phyloP scores from a whole-genome alignment of 2,888 invertebrate species.

The Aricia artaxerxes region DNA sequence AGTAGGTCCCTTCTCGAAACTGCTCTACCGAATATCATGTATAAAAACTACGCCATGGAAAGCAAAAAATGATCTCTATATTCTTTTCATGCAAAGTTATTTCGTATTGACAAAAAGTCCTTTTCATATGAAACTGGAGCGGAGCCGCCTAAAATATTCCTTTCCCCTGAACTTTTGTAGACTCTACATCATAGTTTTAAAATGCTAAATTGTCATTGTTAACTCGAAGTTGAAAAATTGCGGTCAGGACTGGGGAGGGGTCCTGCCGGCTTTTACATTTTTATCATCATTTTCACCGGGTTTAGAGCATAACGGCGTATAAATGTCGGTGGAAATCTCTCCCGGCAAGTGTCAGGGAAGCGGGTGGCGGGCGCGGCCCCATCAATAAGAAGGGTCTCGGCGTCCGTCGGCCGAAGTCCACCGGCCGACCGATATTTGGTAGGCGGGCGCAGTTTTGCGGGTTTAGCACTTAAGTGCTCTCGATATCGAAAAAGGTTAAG shows the following conservation, averaged over 20 bases:
- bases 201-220: constrained; percentile 14
- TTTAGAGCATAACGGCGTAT: constrained; percentile 30
- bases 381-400: constrained; percentile 40
- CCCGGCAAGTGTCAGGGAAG: constrained; percentile 11
- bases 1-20: background rate
- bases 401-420: constrained; percentile 36
- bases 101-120: constrained; percentile 11
- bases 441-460: constrained; percentile 36
- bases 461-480: constrained; percentile 33
- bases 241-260: background rate
- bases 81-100: constrained; percentile 13
- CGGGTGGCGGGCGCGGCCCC: constrained; percentile 36
- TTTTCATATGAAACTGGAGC: constrained; percentile 9
- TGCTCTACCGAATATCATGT: background rate
- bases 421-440: constrained; percentile 37
- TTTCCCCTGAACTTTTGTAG: background rate
- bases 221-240: constrained; percentile 15
- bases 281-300: background rate
- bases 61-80: constrained; percentile 2
- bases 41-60: background rate
- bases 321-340: constrained; percentile 34
- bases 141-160: constrained; percentile 22
- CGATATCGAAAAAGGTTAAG: constrained; percentile 29
- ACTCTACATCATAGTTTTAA: constrained; percentile 16
- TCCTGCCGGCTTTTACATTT: background rate